Evolutionary conservation across 2,797 vertebrate species (phyloP), one percentile per base, ranked within the genome.

Genomic region (Perdix hodgsoniae): DNA sequence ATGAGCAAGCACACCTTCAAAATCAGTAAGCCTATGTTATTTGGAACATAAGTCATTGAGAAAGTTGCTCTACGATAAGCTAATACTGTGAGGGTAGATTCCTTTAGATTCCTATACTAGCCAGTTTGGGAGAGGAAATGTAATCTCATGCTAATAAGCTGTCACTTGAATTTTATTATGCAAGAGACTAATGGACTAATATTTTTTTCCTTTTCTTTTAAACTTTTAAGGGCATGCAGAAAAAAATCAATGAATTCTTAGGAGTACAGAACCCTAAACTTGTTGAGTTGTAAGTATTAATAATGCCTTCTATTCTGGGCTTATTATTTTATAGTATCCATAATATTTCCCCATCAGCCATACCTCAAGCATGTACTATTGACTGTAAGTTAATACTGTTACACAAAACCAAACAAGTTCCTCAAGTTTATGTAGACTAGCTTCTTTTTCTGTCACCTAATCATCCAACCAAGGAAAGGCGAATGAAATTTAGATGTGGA

Each of bases 171-270:
- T 88, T 89, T 39, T 37, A 63, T 56, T 91, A 56, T 59, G 54
- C 35, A 72, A 45, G 52, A 75, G 72, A 60, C 27, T 2, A 2
- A 83, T 50, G 52, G 71, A 79, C 35, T 70, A 50, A 83, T 45
- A 80, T n/a, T 61, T 10, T 10, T 69, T 89, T 91, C 33, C 40
- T 81, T 87, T 94, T 80, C 63, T 64, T 96, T 90, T 86, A 59
- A 82, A 92, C 59, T 91, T 95, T 63, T 59, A 83, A 96, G 96
- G 84, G 52, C 44, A 74, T 91, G 52, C 40, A 91, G 83, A 87
- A 27, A 67, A 91, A 93, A 94, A 6, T 94, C 78, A 81, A 66
- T 6, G 11, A 14, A 11, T 54, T 54, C 40, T 74, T 96, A 33
- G 10, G 83, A 31, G 39, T 87, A 33, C 78, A 87, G 56, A 14